phyloP scores from a whole-genome alignment of 2,888 invertebrate species.

The Saturnia japonica region DNA sequence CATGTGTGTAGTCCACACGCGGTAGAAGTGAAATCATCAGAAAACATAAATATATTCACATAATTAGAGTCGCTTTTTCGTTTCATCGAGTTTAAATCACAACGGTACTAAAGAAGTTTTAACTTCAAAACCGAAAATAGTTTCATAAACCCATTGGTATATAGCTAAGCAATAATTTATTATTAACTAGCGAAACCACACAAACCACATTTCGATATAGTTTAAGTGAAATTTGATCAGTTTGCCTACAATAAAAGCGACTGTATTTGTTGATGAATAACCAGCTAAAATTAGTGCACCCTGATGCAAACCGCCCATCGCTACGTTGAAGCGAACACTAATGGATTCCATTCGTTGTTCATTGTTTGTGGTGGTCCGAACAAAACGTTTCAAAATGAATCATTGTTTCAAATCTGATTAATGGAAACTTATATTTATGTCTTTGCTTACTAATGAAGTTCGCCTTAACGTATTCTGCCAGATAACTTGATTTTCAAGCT shows the following conservation, averaged over 20 bases:
- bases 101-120: no score
- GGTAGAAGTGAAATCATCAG: no score
- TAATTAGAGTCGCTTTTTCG: no score
- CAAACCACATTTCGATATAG: neutral
- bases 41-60: no score
- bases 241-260: slow-evolving; percentile 21
- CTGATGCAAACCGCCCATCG: slow-evolving; percentile 14
- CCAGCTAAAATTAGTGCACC: slow-evolving; percentile 9
- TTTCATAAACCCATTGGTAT: neutral
- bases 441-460: neutral
- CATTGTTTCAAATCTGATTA: neutral
- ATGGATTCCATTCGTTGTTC: slow-evolving; percentile 26
- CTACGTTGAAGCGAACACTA: slow-evolving; percentile 24
- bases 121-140: neutral
- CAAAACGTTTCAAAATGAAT: slow-evolving; percentile 3
- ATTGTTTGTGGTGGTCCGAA: slow-evolving; percentile 27
- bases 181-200: neutral
- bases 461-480: neutral
- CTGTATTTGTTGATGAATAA: slow-evolving; percentile 24
- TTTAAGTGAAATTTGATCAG: slow-evolving; percentile 19
- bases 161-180: no score
- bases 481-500: neutral
- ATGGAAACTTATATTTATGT: neutral
- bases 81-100: no score
- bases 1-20: no score